Evolutionary conservation across 1,140 invertebrate genomes (phyloP), one percentile per base, ranked within the genome.

Genomic region (Nylanderia fulva): DNA sequence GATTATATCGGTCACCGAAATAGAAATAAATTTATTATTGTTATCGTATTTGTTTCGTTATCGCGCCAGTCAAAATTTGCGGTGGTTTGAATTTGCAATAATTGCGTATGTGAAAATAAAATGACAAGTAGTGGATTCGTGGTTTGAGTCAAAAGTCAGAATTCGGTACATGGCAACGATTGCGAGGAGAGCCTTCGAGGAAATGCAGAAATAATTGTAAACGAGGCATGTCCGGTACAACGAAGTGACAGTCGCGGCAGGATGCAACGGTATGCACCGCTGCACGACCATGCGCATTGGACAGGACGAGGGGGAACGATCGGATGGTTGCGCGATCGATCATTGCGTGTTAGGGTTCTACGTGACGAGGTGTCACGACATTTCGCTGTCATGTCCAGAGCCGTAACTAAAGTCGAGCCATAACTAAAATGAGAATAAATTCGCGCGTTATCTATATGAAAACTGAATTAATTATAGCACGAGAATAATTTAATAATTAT

Each of bases 321-420:
- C 88, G 84, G 85, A 89, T 89, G 88, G 89, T 86, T 89, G 91
- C 86, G 89, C 91, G 91, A 92, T 92, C 91, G 91, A 92, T 91
- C 86, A 90, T 92, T 88, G 91, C 85, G 88, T 86, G 87, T 86
- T 85, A 72, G 66, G 36, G 66, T 82, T 29, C 77, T 72, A 82
- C 52, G 66, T 82, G 77, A 82, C 77, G 77, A 82, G 77, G 64
- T 82, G 77, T 82, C 77, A 82, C 77, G 77, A 82, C 77, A 82
- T 82, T 48, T 82, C 36, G 66, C 77, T 82, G 77, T 82, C 77
- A 82, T 58, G 77, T 82, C 77, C 77, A 82, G 77, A 82, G 66
- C 36, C 66, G 52, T 82, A 82, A 82, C 77, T 69, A 80, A 80
- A 80, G 77, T 69, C 33, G 42, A 48, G n/a, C 42, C 45, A n/a